phyloP scores from a whole-genome alignment of 2,888 invertebrate species.

The Scaptomyza tumidula region DNA sequence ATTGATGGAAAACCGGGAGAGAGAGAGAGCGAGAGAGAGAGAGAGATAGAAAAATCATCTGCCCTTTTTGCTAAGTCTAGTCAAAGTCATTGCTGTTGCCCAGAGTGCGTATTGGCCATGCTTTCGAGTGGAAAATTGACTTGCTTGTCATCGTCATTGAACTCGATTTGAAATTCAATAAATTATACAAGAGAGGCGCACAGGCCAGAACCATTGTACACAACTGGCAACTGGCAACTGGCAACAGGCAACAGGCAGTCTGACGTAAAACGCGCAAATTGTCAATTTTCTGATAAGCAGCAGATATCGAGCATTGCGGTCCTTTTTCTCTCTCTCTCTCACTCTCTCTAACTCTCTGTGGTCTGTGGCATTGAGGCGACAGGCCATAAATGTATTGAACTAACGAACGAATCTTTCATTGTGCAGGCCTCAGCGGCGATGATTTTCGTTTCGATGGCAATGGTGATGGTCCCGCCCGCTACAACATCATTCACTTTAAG shows the following conservation, averaged over 20 bases:
- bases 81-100: conserved; percentile 22
- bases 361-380: conserved; percentile 26
- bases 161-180: conserved; percentile 82
- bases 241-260: conserved; percentile 16
- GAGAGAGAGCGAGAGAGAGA: no score
- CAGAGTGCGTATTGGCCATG: conserved; percentile 68
- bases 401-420: conserved; percentile 29
- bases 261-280: conserved; percentile 74
- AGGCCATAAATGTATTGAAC: conserved; percentile 53
- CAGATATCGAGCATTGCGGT: conserved; percentile 14
- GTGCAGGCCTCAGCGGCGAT: conserved; percentile 93
- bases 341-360: background rate
- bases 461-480: conserved; percentile 97
- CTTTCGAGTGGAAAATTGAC: conserved; percentile 82
- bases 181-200: conserved; percentile 68
- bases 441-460: conserved; percentile 94
- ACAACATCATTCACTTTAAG: conserved; percentile 98
- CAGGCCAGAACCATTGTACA: conserved; percentile 7
- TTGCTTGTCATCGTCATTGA: conserved; percentile 81
- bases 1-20: no score
- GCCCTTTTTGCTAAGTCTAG: background rate
- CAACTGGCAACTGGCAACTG: conserved; percentile 6
- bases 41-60: background rate
- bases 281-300: conserved; percentile 78
- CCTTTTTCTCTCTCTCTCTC: background rate